phyloP scores from a whole-genome alignment of 2,888 invertebrate species.

The Apotomis betuletana region DNA sequence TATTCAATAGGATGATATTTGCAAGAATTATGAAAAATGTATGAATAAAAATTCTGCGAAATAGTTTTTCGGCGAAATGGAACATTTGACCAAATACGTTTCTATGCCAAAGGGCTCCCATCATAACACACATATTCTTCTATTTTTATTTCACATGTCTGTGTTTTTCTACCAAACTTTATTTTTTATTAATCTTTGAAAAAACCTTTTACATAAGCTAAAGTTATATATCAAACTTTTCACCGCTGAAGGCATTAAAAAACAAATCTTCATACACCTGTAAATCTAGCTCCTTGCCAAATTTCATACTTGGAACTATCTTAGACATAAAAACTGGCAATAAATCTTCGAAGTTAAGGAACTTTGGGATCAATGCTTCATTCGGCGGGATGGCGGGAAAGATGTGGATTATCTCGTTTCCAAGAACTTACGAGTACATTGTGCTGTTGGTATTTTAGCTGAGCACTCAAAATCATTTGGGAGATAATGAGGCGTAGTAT shows the following conservation, averaged over 20 bases:
- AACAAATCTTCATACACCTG: neutral
- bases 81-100: too few species aligned
- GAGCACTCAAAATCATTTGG: neutral
- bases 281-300: constrained; percentile 2
- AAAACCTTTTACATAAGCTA: neutral
- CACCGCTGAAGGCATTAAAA: neutral
- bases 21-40: too few species aligned
- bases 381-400: constrained; percentile 3
- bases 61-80: too few species aligned
- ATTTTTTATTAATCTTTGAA: too few species aligned
- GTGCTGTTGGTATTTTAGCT: neutral
- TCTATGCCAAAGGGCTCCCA: too few species aligned
- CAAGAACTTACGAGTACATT: neutral
- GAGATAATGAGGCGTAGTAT: too few species aligned
- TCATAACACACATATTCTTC: too few species aligned
- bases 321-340: constrained; percentile 11
- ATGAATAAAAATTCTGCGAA: too few species aligned
- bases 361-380: constrained; percentile 7
- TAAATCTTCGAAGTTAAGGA: constrained; percentile 15
- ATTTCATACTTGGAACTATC: constrained; percentile 1
- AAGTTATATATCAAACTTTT: neutral
- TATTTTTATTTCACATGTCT: too few species aligned
- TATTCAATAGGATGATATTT: too few species aligned
- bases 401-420: constrained; percentile 9
- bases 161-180: too few species aligned